Evolutionary conservation across 2,797 vertebrate genomes (phyloP), one percentile per base, ranked within the genome.

Genomic region (Coracias cyanogaster): DNA sequence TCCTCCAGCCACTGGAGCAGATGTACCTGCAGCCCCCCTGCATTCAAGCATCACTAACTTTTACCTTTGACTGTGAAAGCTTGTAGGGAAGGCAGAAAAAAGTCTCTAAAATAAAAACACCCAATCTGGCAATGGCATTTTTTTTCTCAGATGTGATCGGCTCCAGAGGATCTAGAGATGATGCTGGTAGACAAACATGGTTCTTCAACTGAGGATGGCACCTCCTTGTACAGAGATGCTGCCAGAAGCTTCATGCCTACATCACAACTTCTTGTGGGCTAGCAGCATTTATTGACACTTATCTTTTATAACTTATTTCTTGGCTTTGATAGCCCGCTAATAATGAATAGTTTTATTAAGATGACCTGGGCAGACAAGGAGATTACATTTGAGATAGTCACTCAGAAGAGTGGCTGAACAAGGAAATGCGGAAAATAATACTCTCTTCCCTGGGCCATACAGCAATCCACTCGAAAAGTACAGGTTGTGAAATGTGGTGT

Each of bases 211-310:
- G 60, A 77, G 37, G 24, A 70, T 62, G 6, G 16, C 16, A 84
- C 43, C 14, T 90, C 33, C 33, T 86, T 0, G 0, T 49, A 62
- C 55, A 64, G 35, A 70, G 48, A 52, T 54, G 55, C 61, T 89
- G 66, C 76, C 25, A n/a, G 9, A 85, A 73, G 26, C 65, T 52
- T 70, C 58, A 39, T 79, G 67, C 17, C n/a, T 43, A 33, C 37
- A 3, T 5, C 8, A 1, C n/a, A 89, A 79, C 18, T 81, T 49
- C 49, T 79, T 65, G 69, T 2, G 22, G 31, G 24, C 12, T 77
- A 61, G 67, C 37, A 89, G 57, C 48, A 48, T 66, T 93, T 96
- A 94, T 87, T 92, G 48, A 64, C 31, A 49, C 52, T 93, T 84
- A 77, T 12, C 20, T 80, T 86, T 84, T 58, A 72, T 66, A 72